Evolutionary conservation across 1,140 invertebrate species (phyloP).

Genomic region (Brachionus koreanus): DNA sequence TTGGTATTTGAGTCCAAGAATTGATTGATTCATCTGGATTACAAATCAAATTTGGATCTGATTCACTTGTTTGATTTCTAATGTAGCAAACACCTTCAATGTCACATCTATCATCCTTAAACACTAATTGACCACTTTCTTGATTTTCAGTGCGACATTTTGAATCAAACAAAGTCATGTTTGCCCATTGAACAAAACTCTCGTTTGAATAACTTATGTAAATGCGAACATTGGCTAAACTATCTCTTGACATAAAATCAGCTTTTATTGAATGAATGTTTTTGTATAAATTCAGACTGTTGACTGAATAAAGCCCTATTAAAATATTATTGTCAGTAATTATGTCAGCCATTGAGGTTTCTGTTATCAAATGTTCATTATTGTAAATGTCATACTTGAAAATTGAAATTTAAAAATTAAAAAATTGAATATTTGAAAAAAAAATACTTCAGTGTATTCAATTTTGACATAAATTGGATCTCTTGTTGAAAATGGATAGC

Average conservation of each 20-base stretch:
- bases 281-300: not conserved
- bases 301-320: not conserved
- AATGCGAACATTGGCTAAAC: not conserved
- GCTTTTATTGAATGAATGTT: not conserved
- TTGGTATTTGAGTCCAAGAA: not conserved
- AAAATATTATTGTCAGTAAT: not conserved
- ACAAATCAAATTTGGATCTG: not conserved
- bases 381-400: not conserved
- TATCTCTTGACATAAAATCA: not conserved
- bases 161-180: constrained; percentile 5
- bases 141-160: not conserved
- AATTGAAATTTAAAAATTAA: not conserved
- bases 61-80: not conserved
- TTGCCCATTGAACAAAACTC: not conserved
- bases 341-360: not conserved
- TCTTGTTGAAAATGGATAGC: constrained; percentile 27
- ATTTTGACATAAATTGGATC: not conserved
- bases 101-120: constrained; percentile 23
- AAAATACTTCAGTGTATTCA: constrained; percentile 1
- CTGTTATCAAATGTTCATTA: not conserved
- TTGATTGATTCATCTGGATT: constrained; percentile 21
- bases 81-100: constrained; percentile 26
- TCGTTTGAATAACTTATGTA: not conserved
- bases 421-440: not conserved
- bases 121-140: not conserved